A percentile compares a stretch with the other conserved stretches of the same genome.
phyloP scores from a whole-genome alignment of 2,113 vertebrate genomes.

The Acanthochromis polyacanthus region DNA sequence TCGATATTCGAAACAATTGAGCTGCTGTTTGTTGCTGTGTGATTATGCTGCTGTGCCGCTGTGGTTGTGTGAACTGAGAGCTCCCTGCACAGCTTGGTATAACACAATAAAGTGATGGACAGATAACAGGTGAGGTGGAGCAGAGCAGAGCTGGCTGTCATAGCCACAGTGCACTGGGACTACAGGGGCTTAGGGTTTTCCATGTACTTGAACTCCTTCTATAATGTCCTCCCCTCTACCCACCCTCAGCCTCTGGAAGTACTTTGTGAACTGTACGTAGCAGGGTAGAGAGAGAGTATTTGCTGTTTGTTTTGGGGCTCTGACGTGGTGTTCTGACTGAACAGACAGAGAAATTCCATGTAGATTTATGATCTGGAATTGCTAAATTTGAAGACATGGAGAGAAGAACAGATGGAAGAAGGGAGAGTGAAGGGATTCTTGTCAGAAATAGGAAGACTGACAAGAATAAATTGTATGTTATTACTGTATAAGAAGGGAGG shows the following conservation, averaged over 20 bases:
- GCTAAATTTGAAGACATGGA: background rate
- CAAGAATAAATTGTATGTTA: too few relatives aligned
- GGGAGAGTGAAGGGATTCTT: too few relatives aligned
- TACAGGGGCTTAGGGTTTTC: slow-evolving; percentile 74
- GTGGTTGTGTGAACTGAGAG: background rate
- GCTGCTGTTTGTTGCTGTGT: background rate
- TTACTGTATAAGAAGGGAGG: too few relatives aligned
- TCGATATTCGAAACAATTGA: background rate
- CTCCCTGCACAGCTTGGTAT: slow-evolving; percentile 1
- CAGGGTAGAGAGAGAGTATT: background rate
- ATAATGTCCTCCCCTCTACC: slow-evolving; percentile 20
- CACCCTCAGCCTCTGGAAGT: slow-evolving; percentile 4
- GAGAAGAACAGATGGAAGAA: too few relatives aligned
- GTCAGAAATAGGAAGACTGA: too few relatives aligned
- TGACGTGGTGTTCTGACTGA: background rate
- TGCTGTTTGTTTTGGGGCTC: background rate
- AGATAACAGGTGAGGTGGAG: slow-evolving; percentile 76
- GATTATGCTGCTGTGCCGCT: background rate
- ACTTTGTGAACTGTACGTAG: slow-evolving; percentile 13
- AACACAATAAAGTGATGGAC: slow-evolving; percentile 74
- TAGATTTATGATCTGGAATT: background rate
- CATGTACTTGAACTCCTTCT: slow-evolving; percentile 40
- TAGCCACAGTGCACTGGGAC: slow-evolving; percentile 58
- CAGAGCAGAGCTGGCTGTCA: slow-evolving; percentile 61
- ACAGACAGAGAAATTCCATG: background rate